These are phyloP conservation scores for Drosophila paulistorum DNA, from an alignment of 1,140 invertebrate genomes.

Conservation along the genomic window DNA sequence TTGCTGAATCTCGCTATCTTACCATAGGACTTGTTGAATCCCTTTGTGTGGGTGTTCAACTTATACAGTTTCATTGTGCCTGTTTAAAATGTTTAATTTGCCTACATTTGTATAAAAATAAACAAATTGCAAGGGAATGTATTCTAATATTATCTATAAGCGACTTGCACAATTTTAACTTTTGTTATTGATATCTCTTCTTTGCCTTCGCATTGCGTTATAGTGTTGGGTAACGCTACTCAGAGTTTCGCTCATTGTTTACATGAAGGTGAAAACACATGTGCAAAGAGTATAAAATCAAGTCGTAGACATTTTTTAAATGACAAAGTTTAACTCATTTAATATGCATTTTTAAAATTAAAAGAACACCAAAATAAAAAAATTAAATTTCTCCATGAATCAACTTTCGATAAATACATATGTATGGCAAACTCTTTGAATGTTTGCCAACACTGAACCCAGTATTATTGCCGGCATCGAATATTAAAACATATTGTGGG, in stretches of 20 bases:
- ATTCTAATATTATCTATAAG: conserved; percentile 6
- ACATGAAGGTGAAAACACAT: no score
- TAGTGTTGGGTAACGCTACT: background rate
- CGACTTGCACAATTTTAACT: conserved; percentile 18
- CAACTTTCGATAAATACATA: no score
- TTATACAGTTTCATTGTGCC: conserved; percentile 88
- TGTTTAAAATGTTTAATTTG: background rate
- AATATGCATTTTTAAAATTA: no score
- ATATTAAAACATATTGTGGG: no score
- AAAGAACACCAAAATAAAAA: no score
- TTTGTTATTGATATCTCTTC: conserved; percentile 6
- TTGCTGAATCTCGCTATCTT: conserved; percentile 13
- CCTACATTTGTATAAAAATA: conserved; percentile 35
- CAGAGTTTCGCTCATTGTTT: background rate
- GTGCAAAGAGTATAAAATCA: no score
- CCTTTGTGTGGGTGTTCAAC: conserved; percentile 91
- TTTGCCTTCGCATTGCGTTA: background rate
- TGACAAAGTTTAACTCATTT: no score
- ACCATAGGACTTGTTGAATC: conserved; percentile 85
- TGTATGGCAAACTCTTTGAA: no score
- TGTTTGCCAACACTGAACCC: no score
- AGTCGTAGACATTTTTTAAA: no score
- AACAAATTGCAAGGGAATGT: background rate
- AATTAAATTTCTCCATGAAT: no score
- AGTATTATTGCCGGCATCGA: no score